Base-by-base conservation (phyloP, 2,888 invertebrate species). In the Rhingia rostrata region DNA sequence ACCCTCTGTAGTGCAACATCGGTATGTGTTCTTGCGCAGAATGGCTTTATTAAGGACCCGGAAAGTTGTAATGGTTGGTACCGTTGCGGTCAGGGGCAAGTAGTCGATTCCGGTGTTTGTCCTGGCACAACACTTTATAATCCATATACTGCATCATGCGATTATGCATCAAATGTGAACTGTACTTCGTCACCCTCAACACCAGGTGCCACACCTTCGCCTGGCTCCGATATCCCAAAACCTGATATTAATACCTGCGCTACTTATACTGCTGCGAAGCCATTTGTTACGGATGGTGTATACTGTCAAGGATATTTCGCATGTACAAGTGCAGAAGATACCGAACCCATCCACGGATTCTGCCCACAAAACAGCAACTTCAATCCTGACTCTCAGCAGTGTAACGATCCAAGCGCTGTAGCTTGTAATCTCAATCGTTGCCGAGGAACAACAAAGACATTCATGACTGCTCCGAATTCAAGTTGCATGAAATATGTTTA, bases 221-320 rank as follows among this genome's bases (percentile, higher is more conserved):
- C 2, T 5, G 12, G 4, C 32, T 3, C 10, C 4, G 6, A 7
- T 37, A 3, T 22, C 22, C 66, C 60, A 10, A 4, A 0, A 3
- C 2, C 32, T 3, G 30, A 37, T 0, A 0, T 12, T 4, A 3
- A 1, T 12, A 9, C 22, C 0, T 69, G 69, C 7, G 64, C 3
- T 3, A 6, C 0, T 6, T 51, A 32, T 33, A 3, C 6, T 12
- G 6, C 53, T 4, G 22, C n/a, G 5, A 6, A 9, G 2, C 2
- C 35, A 6, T 89, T 89, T 39, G 69, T 89, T 0, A 64, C 88
- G 1, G 90, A 90, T 61, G 67, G 74, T 6, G n/a, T n/a, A 0
- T 83, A 86, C 32, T 90, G 90, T 43, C 87, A 88, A 45, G 90
- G 90, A 37, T 91, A 89, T 54, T 91, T 88, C 58, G 88, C 87